phyloP scores from a whole-genome alignment of 2,113 vertebrate species.

The Aleadryas rufinucha region DNA sequence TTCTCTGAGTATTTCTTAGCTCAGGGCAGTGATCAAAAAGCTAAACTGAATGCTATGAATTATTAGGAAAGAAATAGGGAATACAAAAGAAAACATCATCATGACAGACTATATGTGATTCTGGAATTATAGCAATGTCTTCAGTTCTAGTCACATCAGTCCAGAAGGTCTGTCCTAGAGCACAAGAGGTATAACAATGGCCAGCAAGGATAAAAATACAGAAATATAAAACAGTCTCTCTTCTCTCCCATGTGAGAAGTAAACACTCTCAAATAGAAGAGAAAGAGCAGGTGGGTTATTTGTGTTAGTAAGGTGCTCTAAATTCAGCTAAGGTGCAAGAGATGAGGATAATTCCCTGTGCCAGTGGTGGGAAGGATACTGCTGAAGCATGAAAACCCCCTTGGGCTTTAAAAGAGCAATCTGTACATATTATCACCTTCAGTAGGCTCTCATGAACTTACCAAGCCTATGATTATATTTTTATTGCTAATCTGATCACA shows the following conservation, averaged over 20 bases:
- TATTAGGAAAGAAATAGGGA: background rate
- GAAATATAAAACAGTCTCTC: background rate
- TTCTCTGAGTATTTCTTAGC: background rate
- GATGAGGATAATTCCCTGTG: background rate
- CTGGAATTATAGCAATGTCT: background rate
- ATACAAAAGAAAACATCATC: background rate
- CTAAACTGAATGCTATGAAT: background rate
- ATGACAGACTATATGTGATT: background rate
- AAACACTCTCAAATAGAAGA: background rate
- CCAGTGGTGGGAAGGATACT: background rate
- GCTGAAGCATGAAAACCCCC: background rate
- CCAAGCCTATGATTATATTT: background rate
- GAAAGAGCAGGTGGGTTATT: background rate
- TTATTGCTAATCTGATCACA: background rate
- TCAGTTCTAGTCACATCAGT: background rate
- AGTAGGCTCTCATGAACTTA: background rate
- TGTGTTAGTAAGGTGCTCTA: background rate
- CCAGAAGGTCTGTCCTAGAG: background rate
- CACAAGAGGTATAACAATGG: background rate
- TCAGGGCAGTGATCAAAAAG: background rate
- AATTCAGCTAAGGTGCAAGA: background rate
- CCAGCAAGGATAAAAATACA: background rate
- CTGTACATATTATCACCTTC: background rate
- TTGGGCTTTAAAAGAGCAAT: background rate
- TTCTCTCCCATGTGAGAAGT: background rate